Evolutionary conservation across 2,797 vertebrate species (phyloP), one percentile per base, ranked within the genome.

Genomic region (Hydrolagus colliei): DNA sequence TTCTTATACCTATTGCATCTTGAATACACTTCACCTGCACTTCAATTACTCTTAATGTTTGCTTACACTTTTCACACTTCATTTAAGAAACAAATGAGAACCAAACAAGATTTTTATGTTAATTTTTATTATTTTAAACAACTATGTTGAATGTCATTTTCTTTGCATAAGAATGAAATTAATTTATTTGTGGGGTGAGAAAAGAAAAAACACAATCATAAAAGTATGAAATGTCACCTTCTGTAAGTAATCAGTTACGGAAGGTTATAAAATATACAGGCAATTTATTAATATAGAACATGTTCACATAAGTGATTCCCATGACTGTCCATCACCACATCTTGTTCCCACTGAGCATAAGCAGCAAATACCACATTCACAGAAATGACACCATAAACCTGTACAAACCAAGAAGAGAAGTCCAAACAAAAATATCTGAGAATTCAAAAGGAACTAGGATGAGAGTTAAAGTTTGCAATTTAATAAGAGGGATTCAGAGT

Each of bases 111-210:
- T 71, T 84, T 84, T 84, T 41, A 84, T 68, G 79, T 84, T 84
- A 84, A 84, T 32, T 84, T 84, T 84, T 84, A 84, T 84, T 84
- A 84, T 68, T 84, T 84, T 52, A 71, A 84, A 84, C 79, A 84
- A 71, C 79, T 52, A 84, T 41, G 32, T 84, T 84, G 79, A 68
- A 84, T 84, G 65, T 84, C 79, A 84, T 84, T 84, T 63, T 84
- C 79, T 32, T 84, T 84, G 79, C 79, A 84, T 71, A 71, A 84
- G 79, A 84, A 84, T 68, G 35, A 84, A 84, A 84, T 27, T 52
- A 41, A 11, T 68, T 84, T 80, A 1, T 82, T n/a, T 82, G 62
- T 62, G 41, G 41, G 41, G 41, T 3, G 41, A 52, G 41, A 52
- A 52, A 52, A 52, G 41, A 52, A 52, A 52, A 52, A 71, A 35